Conservation (phyloP, 2,888 invertebrate genomes). For the Apamea crenata region DNA sequence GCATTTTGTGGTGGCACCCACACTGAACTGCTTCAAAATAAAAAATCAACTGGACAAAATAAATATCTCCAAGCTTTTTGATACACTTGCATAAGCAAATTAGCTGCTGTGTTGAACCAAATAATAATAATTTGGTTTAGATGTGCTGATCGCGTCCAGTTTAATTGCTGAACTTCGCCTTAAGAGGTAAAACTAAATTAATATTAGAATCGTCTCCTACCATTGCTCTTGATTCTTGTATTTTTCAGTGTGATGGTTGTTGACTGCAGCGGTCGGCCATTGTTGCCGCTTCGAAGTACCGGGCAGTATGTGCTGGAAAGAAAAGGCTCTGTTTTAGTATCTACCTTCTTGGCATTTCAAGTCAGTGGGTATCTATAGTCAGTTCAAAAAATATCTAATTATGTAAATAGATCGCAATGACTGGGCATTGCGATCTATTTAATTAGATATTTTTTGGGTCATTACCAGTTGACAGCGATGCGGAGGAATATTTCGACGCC, state of each 20-base stretch:
- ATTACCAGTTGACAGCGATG: too few species aligned
- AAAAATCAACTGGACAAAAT: too few species aligned
- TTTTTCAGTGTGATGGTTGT: conserved; percentile 87
- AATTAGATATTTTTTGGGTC: too few species aligned
- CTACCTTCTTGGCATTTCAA: not conserved
- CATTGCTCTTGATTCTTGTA: conserved; percentile 85
- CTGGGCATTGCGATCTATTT: too few species aligned
- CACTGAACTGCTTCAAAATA: too few species aligned
- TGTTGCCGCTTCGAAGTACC: conserved; percentile 79
- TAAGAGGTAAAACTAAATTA: not conserved
- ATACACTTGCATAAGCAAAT: too few species aligned
- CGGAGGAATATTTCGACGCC: too few species aligned
- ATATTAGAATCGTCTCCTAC: conserved; percentile 76
- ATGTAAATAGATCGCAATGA: not conserved
- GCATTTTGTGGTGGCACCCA: too few species aligned
- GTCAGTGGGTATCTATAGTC: not conserved
- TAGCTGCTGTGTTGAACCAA: too few species aligned
- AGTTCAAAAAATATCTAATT: not conserved
- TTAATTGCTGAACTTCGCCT: not conserved
- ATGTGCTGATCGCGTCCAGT: fast-evolving
- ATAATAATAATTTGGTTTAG: not conserved
- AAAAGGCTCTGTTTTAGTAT: not conserved
- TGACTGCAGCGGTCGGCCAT: conserved; percentile 81
- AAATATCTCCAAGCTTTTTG: too few species aligned
- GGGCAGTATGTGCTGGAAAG: conserved; percentile 87